Conservation (phyloP, 2,888 invertebrate species). For the Diloba caeruleocephala region DNA sequence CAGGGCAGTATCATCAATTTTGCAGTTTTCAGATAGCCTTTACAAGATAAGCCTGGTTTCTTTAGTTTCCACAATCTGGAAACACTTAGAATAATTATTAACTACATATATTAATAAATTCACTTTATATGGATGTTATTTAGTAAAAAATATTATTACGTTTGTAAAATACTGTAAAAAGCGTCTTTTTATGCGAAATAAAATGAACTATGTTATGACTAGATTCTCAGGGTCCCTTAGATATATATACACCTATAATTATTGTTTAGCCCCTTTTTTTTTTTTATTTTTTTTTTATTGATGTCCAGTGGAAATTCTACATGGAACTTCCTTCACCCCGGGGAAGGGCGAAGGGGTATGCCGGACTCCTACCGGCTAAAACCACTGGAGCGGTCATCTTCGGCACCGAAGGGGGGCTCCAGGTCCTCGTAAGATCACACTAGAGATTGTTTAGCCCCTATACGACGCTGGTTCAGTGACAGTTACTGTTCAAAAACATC, state of each 20-base stretch:
- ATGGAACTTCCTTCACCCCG: too few relatives aligned
- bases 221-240: conserved; percentile 24
- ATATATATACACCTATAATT: background rate
- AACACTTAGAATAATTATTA: conserved; percentile 84
- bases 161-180: conserved; percentile 39
- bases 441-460: too few relatives aligned
- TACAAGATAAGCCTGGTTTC: conserved; percentile 6
- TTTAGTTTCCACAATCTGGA: conserved; percentile 62
- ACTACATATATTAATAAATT: conserved; percentile 81
- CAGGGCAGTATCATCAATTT: background rate
- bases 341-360: too few relatives aligned
- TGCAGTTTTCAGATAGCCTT: background rate
- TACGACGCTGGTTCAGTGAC: too few relatives aligned
- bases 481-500: conserved; percentile 52
- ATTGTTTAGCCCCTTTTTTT: too few relatives aligned
- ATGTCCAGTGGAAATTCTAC: too few relatives aligned
- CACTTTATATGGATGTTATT: conserved; percentile 77
- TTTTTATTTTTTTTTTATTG: too few relatives aligned
- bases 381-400: too few relatives aligned
- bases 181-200: conserved; percentile 43
- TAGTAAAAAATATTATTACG: conserved; percentile 50
- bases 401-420: too few relatives aligned
- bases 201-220: conserved; percentile 37
- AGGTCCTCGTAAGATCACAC: too few relatives aligned
- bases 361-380: too few relatives aligned